Evolutionary conservation across 2,113 vertebrate genomes (phyloP).

Genomic region (Paradisaea rubra): DNA sequence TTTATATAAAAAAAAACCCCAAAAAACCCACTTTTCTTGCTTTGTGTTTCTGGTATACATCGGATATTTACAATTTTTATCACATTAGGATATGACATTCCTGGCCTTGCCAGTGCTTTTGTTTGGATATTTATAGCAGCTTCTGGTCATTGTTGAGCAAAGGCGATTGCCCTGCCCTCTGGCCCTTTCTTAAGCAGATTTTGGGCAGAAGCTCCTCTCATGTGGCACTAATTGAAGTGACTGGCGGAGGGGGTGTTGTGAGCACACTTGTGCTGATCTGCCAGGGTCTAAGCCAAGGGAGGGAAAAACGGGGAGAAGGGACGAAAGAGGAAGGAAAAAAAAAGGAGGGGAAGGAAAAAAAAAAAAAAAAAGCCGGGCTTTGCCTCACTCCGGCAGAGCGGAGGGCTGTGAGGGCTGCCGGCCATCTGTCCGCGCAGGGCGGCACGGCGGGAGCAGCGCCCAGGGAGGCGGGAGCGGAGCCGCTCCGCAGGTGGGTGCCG

Average conservation of each 20-base stretch:
- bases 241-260: conserved; percentile 61
- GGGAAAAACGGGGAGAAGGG: background rate
- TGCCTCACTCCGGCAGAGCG: conserved; percentile 20
- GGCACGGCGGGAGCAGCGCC: background rate
- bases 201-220: conserved; percentile 71
- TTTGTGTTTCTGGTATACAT: background rate
- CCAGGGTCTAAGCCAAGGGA: conserved; percentile 40
- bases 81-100: conserved; percentile 61
- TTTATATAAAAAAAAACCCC: background rate
- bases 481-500: conserved; percentile 74
- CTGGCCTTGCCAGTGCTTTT: conserved; percentile 58
- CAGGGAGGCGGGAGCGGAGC: background rate
- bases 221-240: conserved; percentile 74
- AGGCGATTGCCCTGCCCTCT: conserved; percentile 70
- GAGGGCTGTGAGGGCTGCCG: conserved; percentile 33
- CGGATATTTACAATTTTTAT: conserved; percentile 24
- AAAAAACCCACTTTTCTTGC: background rate
- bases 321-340: too few relatives aligned
- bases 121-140: conserved; percentile 69
- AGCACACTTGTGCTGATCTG: conserved; percentile 56
- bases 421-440: conserved; percentile 55
- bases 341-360: too few relatives aligned
- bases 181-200: conserved; percentile 71
- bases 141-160: conserved; percentile 66
- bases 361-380: background rate